These are phyloP conservation scores for Porphyrio hochstetteri DNA, from an alignment of 2,113 vertebrate genomes.

Conservation along the genomic window DNA sequence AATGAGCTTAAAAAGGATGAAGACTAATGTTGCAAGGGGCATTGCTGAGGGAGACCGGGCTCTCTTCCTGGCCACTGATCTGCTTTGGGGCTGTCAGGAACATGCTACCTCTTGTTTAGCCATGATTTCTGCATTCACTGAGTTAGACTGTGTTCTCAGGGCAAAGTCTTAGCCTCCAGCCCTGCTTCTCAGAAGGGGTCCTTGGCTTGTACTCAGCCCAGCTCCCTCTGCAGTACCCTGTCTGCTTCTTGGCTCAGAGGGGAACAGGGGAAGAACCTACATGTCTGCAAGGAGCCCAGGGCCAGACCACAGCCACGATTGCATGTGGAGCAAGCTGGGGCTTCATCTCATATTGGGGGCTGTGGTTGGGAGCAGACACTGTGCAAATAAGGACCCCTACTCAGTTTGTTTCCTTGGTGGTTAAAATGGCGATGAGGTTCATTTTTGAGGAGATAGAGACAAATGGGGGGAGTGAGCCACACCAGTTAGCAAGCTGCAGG, in stretches of 20 bases:
- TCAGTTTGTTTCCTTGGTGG: not conserved
- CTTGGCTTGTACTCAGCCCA: not conserved
- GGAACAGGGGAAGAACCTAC: not conserved
- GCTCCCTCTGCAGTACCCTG: rapidly evolving
- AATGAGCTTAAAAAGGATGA: not conserved
- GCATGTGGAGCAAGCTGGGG: not conserved
- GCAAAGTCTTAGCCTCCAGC: not conserved
- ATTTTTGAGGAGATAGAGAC: not conserved
- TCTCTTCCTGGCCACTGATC: not conserved
- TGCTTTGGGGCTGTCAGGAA: not conserved
- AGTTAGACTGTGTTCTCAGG: not conserved
- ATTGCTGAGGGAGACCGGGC: not conserved
- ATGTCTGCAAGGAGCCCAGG: not conserved
- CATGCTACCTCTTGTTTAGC: rapidly evolving
- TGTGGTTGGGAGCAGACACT: not conserved
- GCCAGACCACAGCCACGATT: not conserved
- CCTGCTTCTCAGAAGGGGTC: not conserved
- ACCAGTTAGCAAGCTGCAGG: not conserved
- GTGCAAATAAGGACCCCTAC: not conserved
- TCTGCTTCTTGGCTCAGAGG: not conserved
- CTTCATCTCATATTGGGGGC: rapidly evolving
- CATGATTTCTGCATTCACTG: not conserved
- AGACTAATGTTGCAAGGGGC: not conserved
- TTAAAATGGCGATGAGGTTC: not conserved
- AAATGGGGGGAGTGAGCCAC: not conserved